A percentile compares a stretch with the other conserved stretches of the same genome.
Evolutionary conservation across 2,797 vertebrate genomes (phyloP).

Genomic region (Tympanoctomys barrerae): DNA sequence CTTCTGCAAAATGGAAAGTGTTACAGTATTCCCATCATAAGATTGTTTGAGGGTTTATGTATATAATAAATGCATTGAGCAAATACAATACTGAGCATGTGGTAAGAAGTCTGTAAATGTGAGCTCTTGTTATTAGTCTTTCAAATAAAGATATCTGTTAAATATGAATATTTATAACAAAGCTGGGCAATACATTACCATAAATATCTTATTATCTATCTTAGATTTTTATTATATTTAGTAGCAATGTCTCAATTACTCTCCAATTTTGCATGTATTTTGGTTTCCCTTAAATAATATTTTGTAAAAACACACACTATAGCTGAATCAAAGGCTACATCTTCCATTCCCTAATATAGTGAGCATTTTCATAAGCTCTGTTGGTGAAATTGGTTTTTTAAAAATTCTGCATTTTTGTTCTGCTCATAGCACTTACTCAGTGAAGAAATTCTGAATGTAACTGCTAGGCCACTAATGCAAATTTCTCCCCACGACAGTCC

Average conservation of each 20-base stretch:
- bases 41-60: slow-evolving; percentile 2
- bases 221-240: slow-evolving; percentile 49
- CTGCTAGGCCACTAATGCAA: slow-evolving; percentile 70
- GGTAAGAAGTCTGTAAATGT: slow-evolving; percentile 22
- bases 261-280: slow-evolving; percentile 57
- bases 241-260: slow-evolving; percentile 55
- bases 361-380: slow-evolving; percentile 61
- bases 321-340: slow-evolving; percentile 13
- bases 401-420: slow-evolving; percentile 64
- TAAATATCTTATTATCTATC: slow-evolving; percentile 63
- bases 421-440: slow-evolving; percentile 33
- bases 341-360: slow-evolving; percentile 17
- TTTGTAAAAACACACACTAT: slow-evolving; percentile 53
- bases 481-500: slow-evolving; percentile 65
- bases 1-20: slow-evolving; percentile 46
- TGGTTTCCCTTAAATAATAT: slow-evolving; percentile 54
- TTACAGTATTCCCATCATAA: slow-evolving; percentile 5
- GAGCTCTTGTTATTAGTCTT: neutral
- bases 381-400: slow-evolving; percentile 51
- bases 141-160: slow-evolving; percentile 25
- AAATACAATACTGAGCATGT: neutral
- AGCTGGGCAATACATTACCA: neutral
- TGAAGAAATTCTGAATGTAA: slow-evolving; percentile 69
- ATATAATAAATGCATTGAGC: neutral
- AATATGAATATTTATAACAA: slow-evolving; percentile 49